Base-by-base conservation (phyloP, 1,140 invertebrate species). In the Caligus rogercresseyi region DNA sequence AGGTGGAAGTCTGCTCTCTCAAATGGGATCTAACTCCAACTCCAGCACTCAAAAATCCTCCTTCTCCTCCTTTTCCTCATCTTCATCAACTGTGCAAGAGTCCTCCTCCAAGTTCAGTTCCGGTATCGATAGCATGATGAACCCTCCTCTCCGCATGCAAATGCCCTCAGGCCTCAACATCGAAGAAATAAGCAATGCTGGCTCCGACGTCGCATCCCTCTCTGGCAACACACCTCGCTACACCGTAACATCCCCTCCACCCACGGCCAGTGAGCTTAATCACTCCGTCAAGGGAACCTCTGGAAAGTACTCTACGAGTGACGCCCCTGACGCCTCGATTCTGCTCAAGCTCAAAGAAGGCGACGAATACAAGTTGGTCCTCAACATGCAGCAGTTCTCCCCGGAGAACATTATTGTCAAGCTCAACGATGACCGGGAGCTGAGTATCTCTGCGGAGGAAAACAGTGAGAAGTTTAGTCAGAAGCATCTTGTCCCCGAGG, bases 281-380 rank as follows among this genome's bases (percentile, higher is more conserved):
- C 21, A 19, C 53, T 19, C 31, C n/a, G 31, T 43, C 7, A 11
- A 7, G n/a, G 31, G 31, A 43, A 7, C 31, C 7, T 43, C 31
- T n/a, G 7, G 31, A 43, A 43, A 43, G n/a, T 11, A 7, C 7
- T 43, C 31, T n/a, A n/a, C 7, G 7, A n/a, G 7, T 43, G 7
- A 11, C 31, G 31, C 31, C n/a, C 31, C 31, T 18, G 61, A 63
- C 15, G 23, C 24, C 16, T 23, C 61, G 21, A 51, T 63, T 2
- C 52, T 63, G 15, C 52, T 63, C n/a, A 63, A 63, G 43, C 15
- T 63, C 4, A 63, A 63, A 24, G 61, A 63, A 26, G 61, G 61
- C 11, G 25, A 63, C 24, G 61, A 63, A 53, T 63, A 63, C 61
- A 63, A 63, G 25, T 25, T 63, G 1, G 61, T 53, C 21, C 25